Percentiles rank a stretch among this genome's conserved stretches.
These are phyloP conservation scores for Tetragnatha versicolor DNA, from an alignment of 1,140 invertebrate species.

Conservation along the genomic window DNA sequence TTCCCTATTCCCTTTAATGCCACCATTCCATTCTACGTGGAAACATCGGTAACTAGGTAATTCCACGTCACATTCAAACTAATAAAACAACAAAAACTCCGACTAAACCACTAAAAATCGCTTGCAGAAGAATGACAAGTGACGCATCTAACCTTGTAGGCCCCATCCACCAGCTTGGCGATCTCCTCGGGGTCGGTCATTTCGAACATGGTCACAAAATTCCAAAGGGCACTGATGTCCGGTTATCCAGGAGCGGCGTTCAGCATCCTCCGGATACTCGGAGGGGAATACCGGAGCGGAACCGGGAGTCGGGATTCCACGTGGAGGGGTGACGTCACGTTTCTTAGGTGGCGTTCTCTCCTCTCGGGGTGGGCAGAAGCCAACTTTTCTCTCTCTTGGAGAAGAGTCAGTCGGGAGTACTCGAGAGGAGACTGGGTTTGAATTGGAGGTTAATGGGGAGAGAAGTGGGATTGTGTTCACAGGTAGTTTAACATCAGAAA, in stretches of 20 bases:
- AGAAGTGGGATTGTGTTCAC: no score
- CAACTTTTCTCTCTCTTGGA: conserved; percentile 8
- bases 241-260: neutral
- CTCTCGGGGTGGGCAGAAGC: neutral
- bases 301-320: neutral
- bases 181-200: conserved; percentile 32
- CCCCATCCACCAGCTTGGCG: conserved; percentile 35
- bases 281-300: conserved; percentile 33
- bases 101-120: no score
- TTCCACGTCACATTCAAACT: no score
- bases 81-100: no score
- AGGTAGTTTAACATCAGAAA: no score
- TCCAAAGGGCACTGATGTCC: neutral
- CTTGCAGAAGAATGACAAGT: neutral
- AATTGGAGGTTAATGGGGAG: no score
- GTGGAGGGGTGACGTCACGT: conserved; percentile 28
- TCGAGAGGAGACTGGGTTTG: no score
- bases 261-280: conserved; percentile 8
- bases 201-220: neutral
- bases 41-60: no score
- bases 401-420: no score
- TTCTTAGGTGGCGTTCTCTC: no score
- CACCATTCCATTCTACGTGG: no score
- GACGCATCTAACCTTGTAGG: conserved; percentile 14
- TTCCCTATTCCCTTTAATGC: no score